A percentile compares a stretch with the other conserved stretches of the same genome.
Evolutionary conservation across 2,888 invertebrate genomes (phyloP).

Genomic region (Plagiodera versicolora): DNA sequence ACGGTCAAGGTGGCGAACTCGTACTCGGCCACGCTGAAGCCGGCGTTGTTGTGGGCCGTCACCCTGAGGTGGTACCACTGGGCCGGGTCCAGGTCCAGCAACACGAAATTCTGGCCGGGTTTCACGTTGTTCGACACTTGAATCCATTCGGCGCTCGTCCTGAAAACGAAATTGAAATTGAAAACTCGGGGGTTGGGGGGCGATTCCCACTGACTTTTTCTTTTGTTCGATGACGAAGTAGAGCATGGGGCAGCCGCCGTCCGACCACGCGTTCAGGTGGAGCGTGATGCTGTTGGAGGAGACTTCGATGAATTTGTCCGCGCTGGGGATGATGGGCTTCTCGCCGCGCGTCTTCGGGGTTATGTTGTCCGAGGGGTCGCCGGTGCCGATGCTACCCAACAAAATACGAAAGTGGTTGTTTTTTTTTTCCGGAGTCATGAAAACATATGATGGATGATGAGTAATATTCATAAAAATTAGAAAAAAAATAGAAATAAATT

Average conservation of each 20-base stretch:
- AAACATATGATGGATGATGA: too few species aligned
- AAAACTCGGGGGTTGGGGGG: too few species aligned
- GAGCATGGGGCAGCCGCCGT: constrained; percentile 93
- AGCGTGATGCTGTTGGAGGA: constrained; percentile 92
- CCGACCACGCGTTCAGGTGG: constrained; percentile 90
- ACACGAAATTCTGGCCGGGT: constrained; percentile 87
- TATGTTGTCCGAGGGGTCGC: constrained; percentile 85
- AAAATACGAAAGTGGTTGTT: background rate
- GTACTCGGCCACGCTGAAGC: constrained; percentile 92
- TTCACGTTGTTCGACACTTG: constrained; percentile 93
- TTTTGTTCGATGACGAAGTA: constrained; percentile 95
- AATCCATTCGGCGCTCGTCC: constrained; percentile 87
- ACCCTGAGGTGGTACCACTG: constrained; percentile 92
- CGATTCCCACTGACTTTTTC: constrained; percentile 65
- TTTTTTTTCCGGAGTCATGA: too few species aligned
- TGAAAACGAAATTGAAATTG: constrained; percentile 46
- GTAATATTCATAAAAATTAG: too few species aligned
- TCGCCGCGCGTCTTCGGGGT: constrained; percentile 91
- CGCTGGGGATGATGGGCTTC: constrained; percentile 90
- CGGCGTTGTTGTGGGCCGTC: constrained; percentile 93
- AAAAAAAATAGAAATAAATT: too few species aligned
- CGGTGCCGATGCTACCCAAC: constrained; percentile 78
- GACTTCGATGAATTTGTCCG: constrained; percentile 87
- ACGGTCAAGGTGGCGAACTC: constrained; percentile 93
- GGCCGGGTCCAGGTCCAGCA: constrained; percentile 88